These are phyloP conservation scores for Parascotia fuliginaria DNA, from an alignment of 2,888 invertebrate genomes.

Conservation along the genomic window DNA sequence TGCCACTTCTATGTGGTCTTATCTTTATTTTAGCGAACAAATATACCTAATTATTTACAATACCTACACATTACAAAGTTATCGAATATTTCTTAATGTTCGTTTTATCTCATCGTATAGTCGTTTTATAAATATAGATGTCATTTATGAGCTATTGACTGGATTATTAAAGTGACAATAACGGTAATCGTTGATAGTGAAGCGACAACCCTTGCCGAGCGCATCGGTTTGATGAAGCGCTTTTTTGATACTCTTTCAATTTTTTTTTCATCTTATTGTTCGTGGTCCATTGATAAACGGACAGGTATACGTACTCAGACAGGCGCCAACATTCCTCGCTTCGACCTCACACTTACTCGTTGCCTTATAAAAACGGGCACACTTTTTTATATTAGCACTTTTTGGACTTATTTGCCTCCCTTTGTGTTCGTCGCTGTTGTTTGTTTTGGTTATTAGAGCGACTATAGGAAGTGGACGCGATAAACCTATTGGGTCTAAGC, in stretches of 20 bases:
- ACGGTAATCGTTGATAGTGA: conserved; percentile 42
- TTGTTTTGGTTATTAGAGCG: conserved; percentile 84
- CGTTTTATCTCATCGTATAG: not conserved
- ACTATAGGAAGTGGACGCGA: conserved; percentile 82
- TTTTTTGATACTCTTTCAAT: conserved; percentile 78
- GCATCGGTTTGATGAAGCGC: conserved; percentile 82
- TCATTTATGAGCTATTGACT: conserved; percentile 33
- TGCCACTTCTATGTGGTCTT: not conserved
- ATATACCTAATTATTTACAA: too few species aligned
- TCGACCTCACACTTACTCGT: conserved; percentile 85
- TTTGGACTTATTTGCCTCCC: conserved; percentile 81
- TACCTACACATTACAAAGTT: not conserved
- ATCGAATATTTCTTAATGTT: not conserved
- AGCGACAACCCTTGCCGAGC: conserved; percentile 80
- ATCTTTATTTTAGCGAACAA: not conserved
- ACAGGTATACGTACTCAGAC: conserved; percentile 86
- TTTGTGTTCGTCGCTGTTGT: conserved; percentile 79
- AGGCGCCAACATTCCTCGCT: conserved; percentile 85
- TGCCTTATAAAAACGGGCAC: conserved; percentile 82
- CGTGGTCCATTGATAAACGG: conserved; percentile 84
- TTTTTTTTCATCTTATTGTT: conserved; percentile 76
- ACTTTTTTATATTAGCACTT: conserved; percentile 84
- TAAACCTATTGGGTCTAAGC: conserved; percentile 82
- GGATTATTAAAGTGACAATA: conserved; percentile 43
- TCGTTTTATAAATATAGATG: conserved; percentile 35